Conservation (phyloP, 2,888 invertebrate genomes). For the Noctua fimbriata region DNA sequence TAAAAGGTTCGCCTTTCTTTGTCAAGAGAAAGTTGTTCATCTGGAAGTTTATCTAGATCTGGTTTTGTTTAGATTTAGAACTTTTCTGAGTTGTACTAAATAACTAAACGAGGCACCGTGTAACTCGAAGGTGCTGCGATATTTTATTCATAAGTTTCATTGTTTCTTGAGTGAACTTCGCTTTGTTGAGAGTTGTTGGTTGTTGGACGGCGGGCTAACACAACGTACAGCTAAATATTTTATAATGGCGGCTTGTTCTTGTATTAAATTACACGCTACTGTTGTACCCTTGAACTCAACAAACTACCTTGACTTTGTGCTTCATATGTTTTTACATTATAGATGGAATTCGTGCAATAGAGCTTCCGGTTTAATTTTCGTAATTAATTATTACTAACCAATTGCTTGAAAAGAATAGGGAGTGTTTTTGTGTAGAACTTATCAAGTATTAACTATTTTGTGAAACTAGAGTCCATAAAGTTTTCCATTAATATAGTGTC, state of each 20-base stretch:
- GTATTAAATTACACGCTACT: conserved; percentile 34
- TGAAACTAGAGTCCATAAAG: not conserved
- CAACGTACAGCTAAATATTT: conserved; percentile 54
- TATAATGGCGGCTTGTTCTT: conserved; percentile 44
- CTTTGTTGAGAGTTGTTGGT: conserved; percentile 60
- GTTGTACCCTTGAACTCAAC: conserved; percentile 56
- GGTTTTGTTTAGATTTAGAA: conserved; percentile 40
- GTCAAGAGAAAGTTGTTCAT: conserved; percentile 23
- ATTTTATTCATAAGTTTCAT: conserved; percentile 67
- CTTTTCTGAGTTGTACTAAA: conserved; percentile 44
- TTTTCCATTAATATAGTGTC: not conserved
- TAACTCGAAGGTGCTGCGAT: conserved; percentile 57
- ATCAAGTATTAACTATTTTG: conserved; percentile 2
- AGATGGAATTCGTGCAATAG: conserved; percentile 28
- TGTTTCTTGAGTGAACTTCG: conserved; percentile 62
- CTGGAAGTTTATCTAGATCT: conserved; percentile 26
- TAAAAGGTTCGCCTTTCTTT: conserved; percentile 46
- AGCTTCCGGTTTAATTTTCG: conserved; percentile 22
- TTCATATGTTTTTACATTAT: conserved; percentile 36
- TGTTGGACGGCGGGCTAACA: conserved; percentile 34
- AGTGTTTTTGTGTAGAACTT: not conserved
- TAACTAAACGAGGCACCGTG: conserved; percentile 43
- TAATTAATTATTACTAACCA: conserved; percentile 22
- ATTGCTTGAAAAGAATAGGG: conserved; percentile 9
- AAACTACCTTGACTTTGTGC: conserved; percentile 37